Evolutionary conservation across 2,113 vertebrate species (phyloP).

Genomic region (Triplophysa siluroides): DNA sequence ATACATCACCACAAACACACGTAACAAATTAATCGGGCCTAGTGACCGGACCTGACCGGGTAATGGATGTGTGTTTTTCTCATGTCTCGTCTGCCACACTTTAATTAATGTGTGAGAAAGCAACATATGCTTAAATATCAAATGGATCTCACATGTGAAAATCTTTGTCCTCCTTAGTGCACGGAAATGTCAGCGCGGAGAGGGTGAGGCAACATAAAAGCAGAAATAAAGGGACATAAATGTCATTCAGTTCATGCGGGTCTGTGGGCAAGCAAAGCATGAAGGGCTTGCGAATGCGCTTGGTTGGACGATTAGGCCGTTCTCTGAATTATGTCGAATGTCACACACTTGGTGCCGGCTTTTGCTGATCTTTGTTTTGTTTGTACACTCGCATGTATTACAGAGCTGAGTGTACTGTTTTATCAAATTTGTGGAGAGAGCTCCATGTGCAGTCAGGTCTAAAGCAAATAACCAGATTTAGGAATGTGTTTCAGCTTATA

Average conservation of each 20-base stretch:
- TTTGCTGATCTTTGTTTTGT: constrained; percentile 54
- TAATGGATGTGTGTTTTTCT: constrained; percentile 66
- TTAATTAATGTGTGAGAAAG: constrained; percentile 66
- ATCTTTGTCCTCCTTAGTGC: constrained; percentile 53
- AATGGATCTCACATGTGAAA: constrained; percentile 57
- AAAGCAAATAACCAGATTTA: background rate
- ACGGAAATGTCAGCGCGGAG: constrained; percentile 67
- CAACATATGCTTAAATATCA: constrained; percentile 60
- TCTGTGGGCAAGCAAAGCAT: constrained; percentile 60
- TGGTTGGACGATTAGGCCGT: constrained; percentile 63
- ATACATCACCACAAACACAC: constrained; percentile 63
- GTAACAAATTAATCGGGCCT: constrained; percentile 69
- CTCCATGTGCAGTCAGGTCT: background rate
- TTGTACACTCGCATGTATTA: constrained; percentile 27
- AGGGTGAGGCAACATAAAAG: constrained; percentile 53
- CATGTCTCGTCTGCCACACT: constrained; percentile 44
- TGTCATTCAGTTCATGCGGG: constrained; percentile 71
- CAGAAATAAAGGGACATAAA: constrained; percentile 63
- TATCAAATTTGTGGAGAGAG: background rate
- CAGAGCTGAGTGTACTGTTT: constrained; percentile 16
- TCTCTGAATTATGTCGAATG: constrained; percentile 66
- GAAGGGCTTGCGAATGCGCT: constrained; percentile 62
- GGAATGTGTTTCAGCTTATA: background rate
- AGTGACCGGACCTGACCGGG: constrained; percentile 62
- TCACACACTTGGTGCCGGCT: constrained; percentile 61